These are phyloP conservation scores for Poeciliopsis retropinna DNA, from an alignment of 2,113 vertebrate genomes.

Conservation along the genomic window DNA sequence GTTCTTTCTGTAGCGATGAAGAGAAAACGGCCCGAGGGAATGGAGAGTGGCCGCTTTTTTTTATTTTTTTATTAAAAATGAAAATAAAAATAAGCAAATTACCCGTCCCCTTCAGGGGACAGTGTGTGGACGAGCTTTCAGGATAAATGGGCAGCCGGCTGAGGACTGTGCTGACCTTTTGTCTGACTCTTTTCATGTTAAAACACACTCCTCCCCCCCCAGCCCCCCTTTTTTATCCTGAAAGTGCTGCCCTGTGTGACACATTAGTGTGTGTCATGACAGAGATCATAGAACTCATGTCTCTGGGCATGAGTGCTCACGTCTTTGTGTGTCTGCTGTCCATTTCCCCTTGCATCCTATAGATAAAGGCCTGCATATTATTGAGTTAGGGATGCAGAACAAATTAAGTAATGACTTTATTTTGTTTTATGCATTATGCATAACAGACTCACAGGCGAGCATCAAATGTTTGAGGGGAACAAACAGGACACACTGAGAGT, in stretches of 20 bases:
- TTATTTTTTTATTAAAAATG: conserved; percentile 14
- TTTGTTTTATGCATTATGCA: conserved; percentile 12
- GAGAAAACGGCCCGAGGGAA: conserved; percentile 22
- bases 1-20: conserved; percentile 41
- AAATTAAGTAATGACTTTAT: conserved; percentile 30
- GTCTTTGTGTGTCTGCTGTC: conserved; percentile 40
- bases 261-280: conserved; percentile 44
- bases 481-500: conserved; percentile 25
- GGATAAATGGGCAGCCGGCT: conserved; percentile 34
- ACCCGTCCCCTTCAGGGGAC: conserved; percentile 19
- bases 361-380: conserved; percentile 24
- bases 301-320: conserved; percentile 35
- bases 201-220: conserved; percentile 41
- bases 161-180: conserved; percentile 61
- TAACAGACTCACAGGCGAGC: neutral
- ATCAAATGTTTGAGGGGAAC: conserved; percentile 33
- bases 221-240: conserved; percentile 19
- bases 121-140: conserved; percentile 37
- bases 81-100: conserved; percentile 29
- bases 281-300: conserved; percentile 44
- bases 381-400: conserved; percentile 29
- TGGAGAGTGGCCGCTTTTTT: conserved; percentile 12
- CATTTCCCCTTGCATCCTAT: conserved; percentile 23
- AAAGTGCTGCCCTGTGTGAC: conserved; percentile 36
- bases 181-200: conserved; percentile 67